Evolutionary conservation across 2,797 vertebrate genomes (phyloP).

Genomic region (Hapalemur alaotrensis): DNA sequence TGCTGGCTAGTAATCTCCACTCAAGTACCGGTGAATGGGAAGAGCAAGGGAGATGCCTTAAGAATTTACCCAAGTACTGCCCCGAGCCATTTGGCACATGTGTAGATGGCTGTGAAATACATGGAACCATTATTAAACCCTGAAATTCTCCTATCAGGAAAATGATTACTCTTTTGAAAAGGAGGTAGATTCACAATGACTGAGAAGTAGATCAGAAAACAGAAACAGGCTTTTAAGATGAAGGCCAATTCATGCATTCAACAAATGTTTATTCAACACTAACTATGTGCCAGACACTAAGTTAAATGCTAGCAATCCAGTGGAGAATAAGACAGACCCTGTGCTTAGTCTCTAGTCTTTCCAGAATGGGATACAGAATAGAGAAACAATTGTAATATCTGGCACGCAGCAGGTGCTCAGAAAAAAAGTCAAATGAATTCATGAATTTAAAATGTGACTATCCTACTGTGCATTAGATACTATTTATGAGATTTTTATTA

Average conservation of each 20-base stretch:
- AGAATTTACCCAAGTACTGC: not conserved
- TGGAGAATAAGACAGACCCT: not conserved
- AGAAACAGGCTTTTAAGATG: not conserved
- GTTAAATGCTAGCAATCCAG: not conserved
- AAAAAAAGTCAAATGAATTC: not conserved
- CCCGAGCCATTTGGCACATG: not conserved
- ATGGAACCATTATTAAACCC: not conserved
- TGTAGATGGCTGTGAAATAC: not conserved
- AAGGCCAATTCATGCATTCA: not conserved
- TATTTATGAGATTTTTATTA: not conserved
- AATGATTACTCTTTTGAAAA: not conserved
- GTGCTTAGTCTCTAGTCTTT: not conserved
- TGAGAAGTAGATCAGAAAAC: not conserved
- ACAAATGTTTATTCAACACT: not conserved
- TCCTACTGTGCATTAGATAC: not conserved
- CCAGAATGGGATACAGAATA: not conserved
- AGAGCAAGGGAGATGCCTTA: not conserved
- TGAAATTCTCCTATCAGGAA: not conserved
- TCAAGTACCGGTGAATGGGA: not conserved
- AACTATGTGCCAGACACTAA: not conserved
- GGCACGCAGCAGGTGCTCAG: not conserved
- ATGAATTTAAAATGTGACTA: conserved; percentile 40
- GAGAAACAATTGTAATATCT: not conserved
- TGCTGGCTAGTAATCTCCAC: not conserved
- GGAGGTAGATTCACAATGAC: not conserved